Conservation (phyloP, 1,140 invertebrate species). For the Trichogramma pretiosum region DNA sequence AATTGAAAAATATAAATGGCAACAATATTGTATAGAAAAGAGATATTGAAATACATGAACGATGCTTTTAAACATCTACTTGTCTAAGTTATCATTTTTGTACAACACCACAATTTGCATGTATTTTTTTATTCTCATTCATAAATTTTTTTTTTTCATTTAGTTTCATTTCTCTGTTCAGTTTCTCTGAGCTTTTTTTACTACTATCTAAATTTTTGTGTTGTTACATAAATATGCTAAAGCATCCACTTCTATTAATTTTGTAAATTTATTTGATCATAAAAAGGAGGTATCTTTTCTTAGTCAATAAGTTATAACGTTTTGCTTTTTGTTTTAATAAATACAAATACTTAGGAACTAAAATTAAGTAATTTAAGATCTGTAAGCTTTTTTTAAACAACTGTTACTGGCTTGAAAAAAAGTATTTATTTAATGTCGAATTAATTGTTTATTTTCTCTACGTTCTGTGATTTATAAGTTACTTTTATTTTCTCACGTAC, state of each 20-base stretch:
- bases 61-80: constrained; percentile 46
- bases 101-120: too few relatives aligned
- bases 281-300: too few relatives aligned
- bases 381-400: constrained; percentile 15
- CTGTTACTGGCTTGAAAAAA: constrained; percentile 12
- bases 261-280: constrained; percentile 1
- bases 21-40: constrained; percentile 45
- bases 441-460: constrained; percentile 8
- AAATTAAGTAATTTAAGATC: too few relatives aligned
- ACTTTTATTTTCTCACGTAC: too few relatives aligned
- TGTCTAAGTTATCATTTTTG: constrained; percentile 45
- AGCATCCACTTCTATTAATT: constrained; percentile 5
- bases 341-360: too few relatives aligned
- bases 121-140: constrained; percentile 26
- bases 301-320: too few relatives aligned
- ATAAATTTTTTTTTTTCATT: constrained; percentile 9
- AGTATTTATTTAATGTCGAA: too few relatives aligned
- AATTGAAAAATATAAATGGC: constrained; percentile 39
- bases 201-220: constrained; percentile 5
- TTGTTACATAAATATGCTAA: constrained; percentile 3
- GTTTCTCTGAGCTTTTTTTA: not conserved
- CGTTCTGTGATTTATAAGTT: constrained; percentile 10
- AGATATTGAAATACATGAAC: constrained; percentile 47
- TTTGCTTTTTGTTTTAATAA: too few relatives aligned
- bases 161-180: constrained; percentile 4